phyloP scores from a whole-genome alignment of 2,888 invertebrate genomes.

The Tetragonisca angustula region DNA sequence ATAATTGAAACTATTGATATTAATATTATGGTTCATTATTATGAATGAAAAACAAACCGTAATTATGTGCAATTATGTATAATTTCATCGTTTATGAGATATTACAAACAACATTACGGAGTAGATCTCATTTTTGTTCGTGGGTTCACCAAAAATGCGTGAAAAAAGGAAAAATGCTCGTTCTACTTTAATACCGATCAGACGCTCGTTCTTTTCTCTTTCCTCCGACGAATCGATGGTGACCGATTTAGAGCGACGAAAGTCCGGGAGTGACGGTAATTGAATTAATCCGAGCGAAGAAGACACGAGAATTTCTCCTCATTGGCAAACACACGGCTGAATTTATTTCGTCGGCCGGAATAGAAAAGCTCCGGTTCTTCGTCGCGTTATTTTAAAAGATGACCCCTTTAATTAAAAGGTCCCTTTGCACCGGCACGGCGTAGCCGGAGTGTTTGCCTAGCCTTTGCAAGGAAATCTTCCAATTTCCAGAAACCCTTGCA shows the following conservation, averaged over 20 bases:
- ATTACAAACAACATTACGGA: no score
- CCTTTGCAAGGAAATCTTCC: slow-evolving; percentile 39
- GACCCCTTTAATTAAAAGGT: slow-evolving; percentile 57
- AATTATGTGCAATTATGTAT: no score
- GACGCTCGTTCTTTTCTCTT: background rate
- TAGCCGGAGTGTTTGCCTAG: slow-evolving; percentile 43
- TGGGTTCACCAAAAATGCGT: no score
- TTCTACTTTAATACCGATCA: background rate
- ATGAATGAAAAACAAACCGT: no score
- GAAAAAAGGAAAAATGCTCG: no score
- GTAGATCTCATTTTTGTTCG: no score
- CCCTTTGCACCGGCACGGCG: slow-evolving; percentile 36
- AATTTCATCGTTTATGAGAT: no score
- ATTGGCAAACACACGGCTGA: slow-evolving; percentile 35
- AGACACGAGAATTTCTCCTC: slow-evolving; percentile 11
- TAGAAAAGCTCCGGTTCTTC: slow-evolving; percentile 14
- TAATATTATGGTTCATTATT: no score
- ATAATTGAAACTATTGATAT: no score
- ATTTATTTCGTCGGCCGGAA: slow-evolving; percentile 44
- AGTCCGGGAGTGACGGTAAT: slow-evolving; percentile 29
- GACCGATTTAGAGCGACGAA: slow-evolving; percentile 2
- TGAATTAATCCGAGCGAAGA: slow-evolving; percentile 41
- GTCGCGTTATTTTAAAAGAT: slow-evolving; percentile 48
- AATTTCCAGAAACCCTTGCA: slow-evolving; percentile 41
- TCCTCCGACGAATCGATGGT: background rate